Evolutionary conservation across 2,113 vertebrate species (phyloP), one percentile per base, ranked within the genome.

Genomic region (Callipepla squamata): DNA sequence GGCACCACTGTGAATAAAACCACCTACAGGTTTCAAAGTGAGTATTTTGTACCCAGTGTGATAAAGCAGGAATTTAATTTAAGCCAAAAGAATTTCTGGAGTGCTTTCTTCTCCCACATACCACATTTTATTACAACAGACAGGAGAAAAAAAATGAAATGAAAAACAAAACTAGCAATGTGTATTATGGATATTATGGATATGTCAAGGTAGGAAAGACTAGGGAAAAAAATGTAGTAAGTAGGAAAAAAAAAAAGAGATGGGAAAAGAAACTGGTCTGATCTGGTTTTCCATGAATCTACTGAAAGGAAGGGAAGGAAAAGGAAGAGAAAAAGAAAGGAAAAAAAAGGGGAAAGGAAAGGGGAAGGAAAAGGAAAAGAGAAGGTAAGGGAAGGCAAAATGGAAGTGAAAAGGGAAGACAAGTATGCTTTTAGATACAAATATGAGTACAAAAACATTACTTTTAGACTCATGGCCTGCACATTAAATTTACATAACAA

Each of bases 1-100:
- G 80, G 65, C 85, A 90, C 85, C 74, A 65, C 73, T 94, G 92
- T 81, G 94, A 94, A 94, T 92, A 90, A 85, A 96, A 90, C 58
- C 66, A 92, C 62, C 80, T 90, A 57, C 21, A 88, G 66, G 20
- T 92, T 90, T 93, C 90, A 76, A 79, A 95, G 58, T 55, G 77
- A 93, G 32, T 79, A 42, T 45, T 90, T 94, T 84, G 68, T 80
- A 91, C 21, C 47, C 26, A 50, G 10, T 67, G 22, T 74, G 80
- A 83, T 78, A 90, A 93, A 91, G 76, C 18, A 84, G 77, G 67
- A 80, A 59, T 79, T 89, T 78, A 72, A 51, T 45, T 94, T 62
- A 92, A 94, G 55, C 47, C 79, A 75, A 67, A 77, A 75, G 51
- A 80, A 40, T 91, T 77, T 72, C 65, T 75, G 44, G n/a, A 69